A percentile compares a stretch with the other conserved stretches of the same genome.
Evolutionary conservation across 2,113 vertebrate genomes (phyloP).

Genomic region (Grallaria varia): DNA sequence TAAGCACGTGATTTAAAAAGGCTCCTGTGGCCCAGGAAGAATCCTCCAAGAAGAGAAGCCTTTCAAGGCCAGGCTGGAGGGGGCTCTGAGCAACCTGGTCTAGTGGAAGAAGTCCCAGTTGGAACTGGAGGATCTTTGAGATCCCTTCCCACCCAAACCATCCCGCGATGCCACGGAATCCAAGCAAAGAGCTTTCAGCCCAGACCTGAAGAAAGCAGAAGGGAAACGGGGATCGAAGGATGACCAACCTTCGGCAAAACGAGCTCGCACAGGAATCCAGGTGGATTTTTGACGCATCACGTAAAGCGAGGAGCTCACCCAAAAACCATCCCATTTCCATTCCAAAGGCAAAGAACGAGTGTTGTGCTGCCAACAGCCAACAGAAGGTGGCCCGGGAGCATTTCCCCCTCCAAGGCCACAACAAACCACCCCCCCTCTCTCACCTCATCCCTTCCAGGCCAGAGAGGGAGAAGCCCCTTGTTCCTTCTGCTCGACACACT

Average conservation of each 20-base stretch:
- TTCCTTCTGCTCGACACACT: not conserved
- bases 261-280: not conserved
- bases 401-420: rapidly evolving
- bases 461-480: not conserved
- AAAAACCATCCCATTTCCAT: slow-evolving; percentile 26
- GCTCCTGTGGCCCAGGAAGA: not conserved
- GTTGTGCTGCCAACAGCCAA: not conserved
- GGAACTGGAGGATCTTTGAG: not conserved
- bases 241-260: not conserved
- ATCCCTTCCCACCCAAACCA: not conserved
- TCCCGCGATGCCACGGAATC: not conserved
- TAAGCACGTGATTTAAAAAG: not conserved
- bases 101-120: not conserved
- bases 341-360: not conserved
- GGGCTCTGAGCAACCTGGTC: not conserved
- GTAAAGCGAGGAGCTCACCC: not conserved
- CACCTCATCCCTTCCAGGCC: not conserved
- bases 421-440: not conserved
- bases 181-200: not conserved
- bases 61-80: not conserved
- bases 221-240: not conserved
- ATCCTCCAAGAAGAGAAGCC: not conserved
- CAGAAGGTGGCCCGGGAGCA: not conserved
- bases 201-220: not conserved
- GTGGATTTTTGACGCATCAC: not conserved